Evolutionary conservation across 2,797 vertebrate genomes (phyloP).

Genomic region (Masticophis lateralis): DNA sequence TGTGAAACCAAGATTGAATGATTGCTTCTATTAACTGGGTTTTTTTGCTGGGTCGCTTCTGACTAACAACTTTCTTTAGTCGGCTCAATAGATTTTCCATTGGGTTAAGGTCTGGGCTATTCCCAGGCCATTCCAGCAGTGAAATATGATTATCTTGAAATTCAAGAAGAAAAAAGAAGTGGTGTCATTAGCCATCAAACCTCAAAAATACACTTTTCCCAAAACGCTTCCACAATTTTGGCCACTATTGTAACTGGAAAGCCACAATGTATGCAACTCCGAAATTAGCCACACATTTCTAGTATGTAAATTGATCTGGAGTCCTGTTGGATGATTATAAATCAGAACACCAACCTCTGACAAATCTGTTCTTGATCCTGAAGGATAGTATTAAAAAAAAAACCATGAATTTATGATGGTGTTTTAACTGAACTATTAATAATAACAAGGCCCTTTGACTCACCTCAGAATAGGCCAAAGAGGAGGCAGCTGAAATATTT

Average conservation of each 20-base stretch:
- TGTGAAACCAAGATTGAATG: no score
- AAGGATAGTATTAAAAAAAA: not conserved
- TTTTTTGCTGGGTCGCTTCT: no score
- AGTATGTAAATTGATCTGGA: not conserved
- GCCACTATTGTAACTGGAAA: not conserved
- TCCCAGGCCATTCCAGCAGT: no score
- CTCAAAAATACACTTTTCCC: no score
- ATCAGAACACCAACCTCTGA: not conserved
- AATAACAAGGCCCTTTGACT: not conserved
- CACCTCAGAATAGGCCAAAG: not conserved
- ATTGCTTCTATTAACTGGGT: no score
- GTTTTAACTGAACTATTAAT: not conserved
- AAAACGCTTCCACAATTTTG: no score
- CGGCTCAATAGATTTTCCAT: no score
- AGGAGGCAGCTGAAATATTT: not conserved
- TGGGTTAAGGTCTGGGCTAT: no score
- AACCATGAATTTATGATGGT: not conserved
- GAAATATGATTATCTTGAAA: no score
- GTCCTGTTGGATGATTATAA: not conserved
- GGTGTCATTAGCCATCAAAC: no score
- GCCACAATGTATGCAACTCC: not conserved
- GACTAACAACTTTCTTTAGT: no score
- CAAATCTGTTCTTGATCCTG: not conserved
- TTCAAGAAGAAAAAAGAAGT: no score
- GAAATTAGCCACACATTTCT: not conserved